Conservation (phyloP, 2,797 vertebrate species). For the Forpus xanthops region DNA sequence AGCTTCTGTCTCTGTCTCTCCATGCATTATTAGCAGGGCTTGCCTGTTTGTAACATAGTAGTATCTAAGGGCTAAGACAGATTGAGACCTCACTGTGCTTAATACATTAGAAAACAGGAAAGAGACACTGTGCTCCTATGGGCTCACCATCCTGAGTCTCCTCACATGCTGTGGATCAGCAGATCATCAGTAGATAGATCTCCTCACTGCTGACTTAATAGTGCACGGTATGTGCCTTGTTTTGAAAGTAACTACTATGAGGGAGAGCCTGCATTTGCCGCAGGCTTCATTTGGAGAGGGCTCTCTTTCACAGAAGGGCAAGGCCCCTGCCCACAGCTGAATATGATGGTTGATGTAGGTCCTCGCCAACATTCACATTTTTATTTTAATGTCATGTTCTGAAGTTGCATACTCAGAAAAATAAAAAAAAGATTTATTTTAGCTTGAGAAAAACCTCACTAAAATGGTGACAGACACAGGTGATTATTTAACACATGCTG, state of each 20-base stretch:
- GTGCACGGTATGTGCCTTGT: slow-evolving; percentile 13
- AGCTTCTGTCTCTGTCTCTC: not conserved
- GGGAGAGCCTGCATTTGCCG: not conserved
- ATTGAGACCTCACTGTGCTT: fast-evolving
- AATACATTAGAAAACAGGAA: fast-evolving
- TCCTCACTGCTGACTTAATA: slow-evolving; percentile 13
- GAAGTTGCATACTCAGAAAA: not conserved
- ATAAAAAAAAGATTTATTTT: not conserved
- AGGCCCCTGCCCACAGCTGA: not conserved
- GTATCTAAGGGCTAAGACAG: fast-evolving
- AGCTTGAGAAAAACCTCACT: not conserved
- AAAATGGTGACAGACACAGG: not conserved
- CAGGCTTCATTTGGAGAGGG: fast-evolving
- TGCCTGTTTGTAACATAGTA: not conserved
- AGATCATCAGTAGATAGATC: slow-evolving; percentile 29
- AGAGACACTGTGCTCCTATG: not conserved
- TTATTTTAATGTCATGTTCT: not conserved
- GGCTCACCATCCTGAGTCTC: fast-evolving
- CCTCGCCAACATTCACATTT: fast-evolving
- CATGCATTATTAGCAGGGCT: not conserved
- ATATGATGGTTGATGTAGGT: fast-evolving
- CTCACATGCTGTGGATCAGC: not conserved
- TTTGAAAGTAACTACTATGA: not conserved
- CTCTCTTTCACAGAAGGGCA: not conserved
- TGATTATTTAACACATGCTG: fast-evolving